Evolutionary conservation across 2,888 invertebrate species (phyloP), one percentile per base, ranked within the genome.

Genomic region (Caenorhabditis sp.): DNA sequence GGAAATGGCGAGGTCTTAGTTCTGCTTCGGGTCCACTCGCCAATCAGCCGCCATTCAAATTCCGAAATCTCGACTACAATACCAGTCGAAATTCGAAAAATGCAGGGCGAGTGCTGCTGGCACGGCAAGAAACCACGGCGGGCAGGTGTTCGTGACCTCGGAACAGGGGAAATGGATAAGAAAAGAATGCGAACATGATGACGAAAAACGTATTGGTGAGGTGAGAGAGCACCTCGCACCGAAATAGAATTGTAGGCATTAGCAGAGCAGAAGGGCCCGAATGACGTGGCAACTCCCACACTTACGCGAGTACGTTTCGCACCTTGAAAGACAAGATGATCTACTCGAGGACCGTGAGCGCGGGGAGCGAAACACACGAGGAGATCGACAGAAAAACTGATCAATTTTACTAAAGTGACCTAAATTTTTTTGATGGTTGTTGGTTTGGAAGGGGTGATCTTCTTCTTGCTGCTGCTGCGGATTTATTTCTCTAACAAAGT

Each of bases 321-420:
- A 40, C 40, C 40, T 40, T n/a, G n/a, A 55, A 55, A 28, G 13
- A 32, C 32, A 51, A 18, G 50, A 50, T 50, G 50, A 24, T 51
- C 47, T 47, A 47, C 18, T 18, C 9, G 32, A 47, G 5, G 24
- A 51, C 24, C 24, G 51, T 51, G 51, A 1, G 22, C 9, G 22
- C 4, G 18, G 55, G n/a, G 26, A n/a, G 11, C 13, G 35, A 56
- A 9, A 11, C 18, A 18, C 2, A 8, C 15, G 20, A 32, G 15
- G 55, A n/a, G 55, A 56, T n/a, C 18, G 56, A 32, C 58, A 13
- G 13, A 72, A 56, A 64, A 71, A 72, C 50, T 37, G 67, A 76
- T 71, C 53, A 50, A 51, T 24, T 60, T 35, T 50, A 32, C 62
- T 44, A 71, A 71, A 71, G 28, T 76, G 76, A 76, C 76, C 76